phyloP scores from a whole-genome alignment of 2,797 vertebrate species.

The Phalanger gymnotis region DNA sequence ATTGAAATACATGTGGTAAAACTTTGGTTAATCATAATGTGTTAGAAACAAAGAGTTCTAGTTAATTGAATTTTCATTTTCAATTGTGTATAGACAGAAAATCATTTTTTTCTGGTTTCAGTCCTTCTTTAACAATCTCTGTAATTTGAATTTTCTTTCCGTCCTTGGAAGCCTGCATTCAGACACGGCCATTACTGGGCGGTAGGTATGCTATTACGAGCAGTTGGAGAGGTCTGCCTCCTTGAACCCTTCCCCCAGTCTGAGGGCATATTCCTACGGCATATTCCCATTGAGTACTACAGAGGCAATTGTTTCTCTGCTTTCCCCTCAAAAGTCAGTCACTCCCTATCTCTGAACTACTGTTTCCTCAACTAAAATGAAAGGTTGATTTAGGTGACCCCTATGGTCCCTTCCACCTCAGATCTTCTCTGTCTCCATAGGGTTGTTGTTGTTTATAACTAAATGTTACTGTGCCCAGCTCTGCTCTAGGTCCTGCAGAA shows the following conservation, averaged over 20 bases:
- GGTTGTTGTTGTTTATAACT: not conserved
- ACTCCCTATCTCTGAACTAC: not conserved
- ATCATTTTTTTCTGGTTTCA: constrained; percentile 17
- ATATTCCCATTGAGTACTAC: not conserved
- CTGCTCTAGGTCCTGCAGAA: not conserved
- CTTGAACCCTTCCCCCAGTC: not conserved
- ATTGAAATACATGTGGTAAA: constrained; percentile 33
- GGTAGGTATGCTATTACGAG: not conserved
- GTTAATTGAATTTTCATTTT: constrained; percentile 51
- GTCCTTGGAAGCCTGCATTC: not conserved
- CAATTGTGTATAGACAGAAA: constrained; percentile 42
- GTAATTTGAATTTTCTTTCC: constrained; percentile 13
- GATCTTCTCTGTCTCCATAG: not conserved
- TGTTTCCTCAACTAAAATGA: not conserved
- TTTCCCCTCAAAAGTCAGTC: not conserved
- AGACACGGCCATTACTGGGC: not conserved
- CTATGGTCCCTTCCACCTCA: not conserved
- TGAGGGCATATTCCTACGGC: too few species aligned
- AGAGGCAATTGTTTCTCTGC: not conserved
- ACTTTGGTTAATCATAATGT: not conserved
- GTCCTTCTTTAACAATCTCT: constrained; percentile 8
- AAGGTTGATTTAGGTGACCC: not conserved
- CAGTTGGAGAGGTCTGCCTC: not conserved
- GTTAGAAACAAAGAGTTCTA: constrained; percentile 35
- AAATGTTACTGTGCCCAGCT: not conserved